Base-by-base conservation (phyloP, 2,113 vertebrate genomes). In the Ochotona princeps region DNA sequence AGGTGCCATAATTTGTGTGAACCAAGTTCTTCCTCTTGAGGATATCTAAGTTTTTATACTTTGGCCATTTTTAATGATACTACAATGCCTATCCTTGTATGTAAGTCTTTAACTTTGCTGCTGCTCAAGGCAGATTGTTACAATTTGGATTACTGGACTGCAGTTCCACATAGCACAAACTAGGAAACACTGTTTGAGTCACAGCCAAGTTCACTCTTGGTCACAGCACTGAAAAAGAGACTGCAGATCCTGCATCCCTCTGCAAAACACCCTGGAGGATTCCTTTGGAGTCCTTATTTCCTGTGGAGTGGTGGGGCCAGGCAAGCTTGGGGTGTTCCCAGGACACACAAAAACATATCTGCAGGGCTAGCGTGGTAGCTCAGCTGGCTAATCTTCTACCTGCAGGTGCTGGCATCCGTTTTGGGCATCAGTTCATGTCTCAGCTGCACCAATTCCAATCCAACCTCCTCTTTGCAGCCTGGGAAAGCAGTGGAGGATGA, bases 1-100 rank as follows among this genome's bases (percentile, higher is more conserved):
- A 85, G 44, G 54, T 67, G 51, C 70, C 70, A 90, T 90, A 47
- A 93, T 82, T 87, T 94, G 89, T 66, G 89, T 91, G 86, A 92
- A 85, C 1, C 69, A n/a, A n/a, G n/a, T 94, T 91, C 67, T 91
- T 90, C 88, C 67, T 75, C 51, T 54, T 79, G 30, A 90, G 32
- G 66, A 30, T n/a, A 90, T 51, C 65, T 63, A 69, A 72, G n/a
- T 83, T 83, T 86, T 83, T 86, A 76, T 20, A 70, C 57, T 90
- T 84, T 72, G 81, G 35, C 54, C 84, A 44, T 79, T 80, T 95
- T 95, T 79, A 92, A 83, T 73, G 85, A 91, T 38, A 47, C 7
- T 38, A 26, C 38, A 79, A n/a, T 26, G 9, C 17, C n/a, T 32
- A 76, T 32, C 9, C 32, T 92, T 82, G 86, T 80, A 83, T 25